phyloP scores from a whole-genome alignment of 2,888 invertebrate genomes.

The Euplagia quadripunctaria region DNA sequence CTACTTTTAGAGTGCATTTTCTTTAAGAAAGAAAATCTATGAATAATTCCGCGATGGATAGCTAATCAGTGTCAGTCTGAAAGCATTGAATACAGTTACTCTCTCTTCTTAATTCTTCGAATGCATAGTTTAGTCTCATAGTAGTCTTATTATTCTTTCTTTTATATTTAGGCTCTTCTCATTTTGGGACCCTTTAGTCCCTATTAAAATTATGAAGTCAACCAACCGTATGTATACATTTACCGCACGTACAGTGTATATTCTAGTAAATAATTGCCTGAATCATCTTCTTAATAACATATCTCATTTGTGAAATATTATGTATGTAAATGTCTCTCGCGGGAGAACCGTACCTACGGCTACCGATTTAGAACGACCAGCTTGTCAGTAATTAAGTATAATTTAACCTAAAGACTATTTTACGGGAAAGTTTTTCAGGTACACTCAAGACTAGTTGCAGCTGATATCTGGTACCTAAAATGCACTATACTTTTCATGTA shows the following conservation, averaged over 20 bases:
- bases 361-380: background rate
- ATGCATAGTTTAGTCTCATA: background rate
- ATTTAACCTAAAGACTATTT: background rate
- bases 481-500: background rate
- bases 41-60: background rate
- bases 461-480: background rate
- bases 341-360: conserved; percentile 1
- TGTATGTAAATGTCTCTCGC: background rate
- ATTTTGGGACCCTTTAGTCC: background rate
- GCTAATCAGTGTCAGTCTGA: too few species aligned
- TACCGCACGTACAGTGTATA: background rate
- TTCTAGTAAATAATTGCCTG: background rate
- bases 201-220: background rate
- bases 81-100: too few species aligned
- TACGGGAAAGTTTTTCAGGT: background rate
- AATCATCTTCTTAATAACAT: background rate
- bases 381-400: background rate
- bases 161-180: background rate
- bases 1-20: too few species aligned
- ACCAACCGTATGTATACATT: background rate
- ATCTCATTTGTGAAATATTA: background rate
- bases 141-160: background rate
- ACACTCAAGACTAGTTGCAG: background rate
- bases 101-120: too few species aligned
- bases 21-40: too few species aligned